Evolutionary conservation across 1,140 invertebrate genomes (phyloP).

Genomic region (Drosophila novamexicana): DNA sequence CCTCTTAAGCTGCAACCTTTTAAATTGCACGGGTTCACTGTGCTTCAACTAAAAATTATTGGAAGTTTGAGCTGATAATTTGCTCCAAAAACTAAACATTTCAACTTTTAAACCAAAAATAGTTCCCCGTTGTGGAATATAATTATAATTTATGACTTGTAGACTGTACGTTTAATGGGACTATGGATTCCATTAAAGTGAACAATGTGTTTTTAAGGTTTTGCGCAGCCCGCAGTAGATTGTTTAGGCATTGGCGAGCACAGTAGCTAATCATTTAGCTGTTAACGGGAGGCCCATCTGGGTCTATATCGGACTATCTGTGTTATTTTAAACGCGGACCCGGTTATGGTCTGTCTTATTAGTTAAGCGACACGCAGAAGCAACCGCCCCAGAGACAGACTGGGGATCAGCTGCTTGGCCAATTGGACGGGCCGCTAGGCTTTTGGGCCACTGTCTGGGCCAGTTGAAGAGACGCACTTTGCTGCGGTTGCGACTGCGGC

Average conservation of each 20-base stretch:
- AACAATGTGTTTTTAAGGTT: neutral
- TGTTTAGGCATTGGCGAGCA: neutral
- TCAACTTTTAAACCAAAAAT: neutral
- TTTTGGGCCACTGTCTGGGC: constrained; percentile 17
- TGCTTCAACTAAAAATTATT: too few relatives aligned
- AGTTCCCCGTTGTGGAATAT: neutral
- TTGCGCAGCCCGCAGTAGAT: neutral
- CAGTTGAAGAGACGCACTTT: constrained; percentile 54
- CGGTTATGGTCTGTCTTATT: constrained; percentile 49
- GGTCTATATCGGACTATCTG: constrained; percentile 6
- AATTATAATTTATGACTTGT: neutral
- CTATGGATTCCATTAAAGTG: neutral
- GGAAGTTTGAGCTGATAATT: too few relatives aligned
- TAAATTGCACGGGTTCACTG: too few relatives aligned
- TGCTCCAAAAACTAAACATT: too few relatives aligned
- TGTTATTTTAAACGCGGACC: constrained; percentile 32
- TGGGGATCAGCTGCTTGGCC: constrained; percentile 13
- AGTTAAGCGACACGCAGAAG: constrained; percentile 50
- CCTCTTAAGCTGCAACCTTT: too few relatives aligned
- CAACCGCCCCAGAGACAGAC: neutral
- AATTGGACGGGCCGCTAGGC: constrained; percentile 8
- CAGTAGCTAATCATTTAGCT: constrained; percentile 25
- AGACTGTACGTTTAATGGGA: too few relatives aligned
- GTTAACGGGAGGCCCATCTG: constrained; percentile 10
- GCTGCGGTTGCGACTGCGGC: neutral